A percentile compares a stretch with the other conserved stretches of the same genome.
Evolutionary conservation across 2,888 invertebrate genomes (phyloP).

Genomic region (Sycophila texana): DNA sequence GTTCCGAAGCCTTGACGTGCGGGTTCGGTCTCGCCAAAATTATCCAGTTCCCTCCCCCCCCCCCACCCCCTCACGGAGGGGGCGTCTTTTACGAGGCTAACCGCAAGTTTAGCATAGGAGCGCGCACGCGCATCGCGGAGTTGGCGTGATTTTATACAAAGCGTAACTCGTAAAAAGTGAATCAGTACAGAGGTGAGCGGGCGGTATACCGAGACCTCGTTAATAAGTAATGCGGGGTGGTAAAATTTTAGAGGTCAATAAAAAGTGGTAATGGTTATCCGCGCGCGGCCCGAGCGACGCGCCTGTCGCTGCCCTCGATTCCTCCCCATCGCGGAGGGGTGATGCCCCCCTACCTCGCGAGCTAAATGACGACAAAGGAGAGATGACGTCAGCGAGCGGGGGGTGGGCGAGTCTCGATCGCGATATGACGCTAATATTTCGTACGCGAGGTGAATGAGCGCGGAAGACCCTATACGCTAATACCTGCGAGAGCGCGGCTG

Average conservation of each 20-base stretch:
- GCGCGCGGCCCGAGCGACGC: slow-evolving; percentile 11
- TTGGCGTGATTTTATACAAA: slow-evolving; percentile 51
- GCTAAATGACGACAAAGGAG: not conserved
- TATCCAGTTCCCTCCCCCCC: slow-evolving; percentile 1
- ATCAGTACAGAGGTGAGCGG: slow-evolving; percentile 36
- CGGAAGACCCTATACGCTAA: not conserved
- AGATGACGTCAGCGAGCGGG: slow-evolving; percentile 6
- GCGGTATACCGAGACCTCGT: slow-evolving; percentile 37
- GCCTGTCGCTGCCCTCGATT: slow-evolving; percentile 26
- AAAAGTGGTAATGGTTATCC: slow-evolving; percentile 56
- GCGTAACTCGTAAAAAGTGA: slow-evolving; percentile 54
- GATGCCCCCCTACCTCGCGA: not conserved
- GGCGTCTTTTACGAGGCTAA: slow-evolving; percentile 24
- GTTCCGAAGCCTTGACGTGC: not conserved
- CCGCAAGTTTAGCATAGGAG: slow-evolving; percentile 18
- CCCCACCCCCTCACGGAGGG: not conserved
- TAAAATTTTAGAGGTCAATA: slow-evolving; percentile 57
- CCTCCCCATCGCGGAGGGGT: slow-evolving; percentile 21
- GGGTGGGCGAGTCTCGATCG: slow-evolving; percentile 23
- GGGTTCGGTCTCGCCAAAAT: slow-evolving; percentile 16
- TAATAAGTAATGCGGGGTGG: slow-evolving; percentile 55
- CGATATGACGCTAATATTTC: slow-evolving; percentile 53
- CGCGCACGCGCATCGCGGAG: not conserved
- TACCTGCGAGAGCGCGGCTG: not conserved
- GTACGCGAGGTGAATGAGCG: slow-evolving; percentile 44